A percentile compares a stretch with the other conserved stretches of the same genome.
Conservation (phyloP, 2,113 vertebrate species). For the Bagarius yarrelli region DNA sequence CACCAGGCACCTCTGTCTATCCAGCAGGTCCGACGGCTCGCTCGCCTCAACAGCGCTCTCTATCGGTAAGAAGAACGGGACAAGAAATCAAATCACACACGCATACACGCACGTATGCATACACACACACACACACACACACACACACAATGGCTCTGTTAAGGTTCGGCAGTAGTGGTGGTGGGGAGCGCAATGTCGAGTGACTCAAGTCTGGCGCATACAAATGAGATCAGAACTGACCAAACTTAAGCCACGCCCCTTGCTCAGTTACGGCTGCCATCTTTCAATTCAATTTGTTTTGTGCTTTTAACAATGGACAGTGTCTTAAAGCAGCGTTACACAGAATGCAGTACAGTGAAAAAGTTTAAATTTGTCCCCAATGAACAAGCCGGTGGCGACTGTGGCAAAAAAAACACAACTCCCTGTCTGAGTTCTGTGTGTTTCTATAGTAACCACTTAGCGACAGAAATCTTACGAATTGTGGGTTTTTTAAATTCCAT, state of each 20-base stretch:
- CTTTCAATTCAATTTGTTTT: too few relatives aligned
- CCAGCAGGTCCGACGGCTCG: conserved; percentile 96
- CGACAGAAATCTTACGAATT: too few relatives aligned
- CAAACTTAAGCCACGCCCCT: not conserved
- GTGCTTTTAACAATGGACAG: too few relatives aligned
- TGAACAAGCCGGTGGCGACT: too few relatives aligned
- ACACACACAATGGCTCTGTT: conserved; percentile 65
- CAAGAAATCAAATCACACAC: conserved; percentile 67
- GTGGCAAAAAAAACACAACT: too few relatives aligned
- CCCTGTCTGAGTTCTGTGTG: too few relatives aligned
- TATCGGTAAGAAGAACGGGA: conserved; percentile 84
- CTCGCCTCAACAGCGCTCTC: conserved; percentile 88
- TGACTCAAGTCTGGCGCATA: conserved; percentile 45
- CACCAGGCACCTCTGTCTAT: conserved; percentile 99
- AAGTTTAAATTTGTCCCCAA: too few relatives aligned
- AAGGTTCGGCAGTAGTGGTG: conserved; percentile 56
- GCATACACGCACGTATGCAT: not conserved
- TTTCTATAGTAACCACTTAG: too few relatives aligned
- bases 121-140: conserved; percentile 60
- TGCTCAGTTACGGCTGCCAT: not conserved
- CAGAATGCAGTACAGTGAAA: too few relatives aligned
- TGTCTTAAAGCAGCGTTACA: too few relatives aligned
- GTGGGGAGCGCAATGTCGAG: conserved; percentile 16
- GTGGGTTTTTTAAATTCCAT: too few relatives aligned
- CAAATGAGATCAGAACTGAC: conserved; percentile 40